Evolutionary conservation across 2,888 invertebrate genomes (phyloP).

Genomic region (Xestoiulus laeticollis): DNA sequence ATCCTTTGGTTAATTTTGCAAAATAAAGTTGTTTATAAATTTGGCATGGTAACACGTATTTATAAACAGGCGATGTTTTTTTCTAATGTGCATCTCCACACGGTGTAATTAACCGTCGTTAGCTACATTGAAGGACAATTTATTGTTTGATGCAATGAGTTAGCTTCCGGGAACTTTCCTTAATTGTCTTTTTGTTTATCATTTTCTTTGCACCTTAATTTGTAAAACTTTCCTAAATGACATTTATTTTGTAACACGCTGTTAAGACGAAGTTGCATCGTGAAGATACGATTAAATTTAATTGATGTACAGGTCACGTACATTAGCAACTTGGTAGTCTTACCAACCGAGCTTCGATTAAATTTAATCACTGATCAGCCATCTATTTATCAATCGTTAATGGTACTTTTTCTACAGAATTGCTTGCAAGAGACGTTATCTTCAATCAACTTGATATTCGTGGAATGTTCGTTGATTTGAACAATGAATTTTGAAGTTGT

Average conservation of each 20-base stretch:
- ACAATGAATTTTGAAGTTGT: background rate
- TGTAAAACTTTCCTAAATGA: constrained; percentile 19
- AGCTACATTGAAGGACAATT: background rate
- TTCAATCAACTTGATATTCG: background rate
- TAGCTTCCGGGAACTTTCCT: constrained; percentile 7
- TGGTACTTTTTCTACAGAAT: background rate
- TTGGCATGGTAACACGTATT: too few species aligned
- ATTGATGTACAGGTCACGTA: background rate
- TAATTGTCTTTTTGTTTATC: background rate
- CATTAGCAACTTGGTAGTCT: too few species aligned
- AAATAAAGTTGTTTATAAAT: too few species aligned
- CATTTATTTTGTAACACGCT: background rate
- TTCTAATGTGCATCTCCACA: background rate
- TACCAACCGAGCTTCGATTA: background rate
- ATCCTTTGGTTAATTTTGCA: too few species aligned
- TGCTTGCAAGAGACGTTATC: background rate
- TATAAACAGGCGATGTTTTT: background rate
- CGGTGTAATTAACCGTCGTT: background rate
- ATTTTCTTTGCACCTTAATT: background rate
- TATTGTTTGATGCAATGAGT: background rate
- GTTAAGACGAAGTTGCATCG: background rate
- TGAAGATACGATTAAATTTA: background rate
- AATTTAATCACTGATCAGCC: background rate
- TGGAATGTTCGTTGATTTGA: background rate
- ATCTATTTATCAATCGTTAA: background rate